Evolutionary conservation across 2,797 vertebrate genomes (phyloP).

Genomic region (Chelonia mydas): DNA sequence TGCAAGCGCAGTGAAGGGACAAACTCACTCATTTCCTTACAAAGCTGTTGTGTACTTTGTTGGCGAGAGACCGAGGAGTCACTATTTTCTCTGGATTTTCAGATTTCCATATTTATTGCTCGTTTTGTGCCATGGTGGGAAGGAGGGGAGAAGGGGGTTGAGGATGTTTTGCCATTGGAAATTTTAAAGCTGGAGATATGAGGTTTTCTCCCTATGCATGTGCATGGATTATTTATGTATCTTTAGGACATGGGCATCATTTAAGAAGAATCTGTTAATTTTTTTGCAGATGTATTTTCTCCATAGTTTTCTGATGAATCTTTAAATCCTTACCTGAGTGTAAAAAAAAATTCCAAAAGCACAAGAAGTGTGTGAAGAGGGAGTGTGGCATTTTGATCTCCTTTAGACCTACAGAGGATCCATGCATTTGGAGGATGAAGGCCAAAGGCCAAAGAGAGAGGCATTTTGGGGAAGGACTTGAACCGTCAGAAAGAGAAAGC

Average conservation of each 20-base stretch:
- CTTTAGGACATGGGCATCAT: neutral
- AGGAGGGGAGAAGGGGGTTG: neutral
- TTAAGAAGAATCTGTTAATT: neutral
- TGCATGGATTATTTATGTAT: neutral
- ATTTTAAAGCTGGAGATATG: constrained; percentile 26
- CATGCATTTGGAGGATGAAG: accelerated
- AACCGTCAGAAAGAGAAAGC: neutral
- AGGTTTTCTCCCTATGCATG: neutral
- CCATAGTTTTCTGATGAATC: neutral
- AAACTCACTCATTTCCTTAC: constrained; percentile 39
- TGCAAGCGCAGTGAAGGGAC: neutral
- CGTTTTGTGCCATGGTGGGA: constrained; percentile 27
- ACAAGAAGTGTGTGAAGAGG: accelerated
- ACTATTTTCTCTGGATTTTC: constrained; percentile 54
- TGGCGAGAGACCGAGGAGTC: constrained; percentile 40
- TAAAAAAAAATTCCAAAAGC: neutral
- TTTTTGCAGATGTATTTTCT: neutral
- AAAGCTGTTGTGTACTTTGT: neutral
- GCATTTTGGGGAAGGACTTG: neutral
- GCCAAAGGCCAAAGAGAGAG: accelerated
- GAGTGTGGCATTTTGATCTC: neutral
- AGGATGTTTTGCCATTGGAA: constrained; percentile 53
- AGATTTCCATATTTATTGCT: constrained; percentile 82
- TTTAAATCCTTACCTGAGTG: neutral
- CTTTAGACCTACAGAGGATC: neutral